phyloP scores from a whole-genome alignment of 2,888 invertebrate genomes.

The Leuctra nigra region DNA sequence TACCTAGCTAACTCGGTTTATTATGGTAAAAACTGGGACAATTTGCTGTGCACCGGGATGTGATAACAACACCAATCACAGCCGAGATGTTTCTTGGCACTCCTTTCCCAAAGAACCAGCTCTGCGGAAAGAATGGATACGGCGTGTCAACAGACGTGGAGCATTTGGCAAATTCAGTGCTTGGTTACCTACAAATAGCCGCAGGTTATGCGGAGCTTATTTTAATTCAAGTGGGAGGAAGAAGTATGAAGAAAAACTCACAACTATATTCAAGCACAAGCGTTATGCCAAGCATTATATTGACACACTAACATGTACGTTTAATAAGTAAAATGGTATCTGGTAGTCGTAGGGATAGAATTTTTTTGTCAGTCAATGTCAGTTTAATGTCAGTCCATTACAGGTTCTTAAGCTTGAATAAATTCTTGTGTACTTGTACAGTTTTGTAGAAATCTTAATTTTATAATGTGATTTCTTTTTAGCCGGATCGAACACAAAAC shows the following conservation, averaged over 20 bases:
- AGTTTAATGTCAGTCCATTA: too few relatives aligned
- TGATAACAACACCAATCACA: neutral
- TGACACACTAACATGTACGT: too few relatives aligned
- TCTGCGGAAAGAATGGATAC: neutral
- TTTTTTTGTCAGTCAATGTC: too few relatives aligned
- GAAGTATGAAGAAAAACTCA: neutral
- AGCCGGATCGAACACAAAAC: too few relatives aligned
- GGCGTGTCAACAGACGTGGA: neutral
- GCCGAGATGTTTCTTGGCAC: neutral
- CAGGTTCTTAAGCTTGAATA: too few relatives aligned
- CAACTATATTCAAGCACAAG: neutral
- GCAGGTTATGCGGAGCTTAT: neutral
- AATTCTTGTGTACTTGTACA: too few relatives aligned
- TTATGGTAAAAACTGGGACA: neutral
- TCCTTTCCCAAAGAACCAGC: neutral
- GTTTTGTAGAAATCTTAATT: too few relatives aligned
- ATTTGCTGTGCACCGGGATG: neutral
- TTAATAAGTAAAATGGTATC: too few relatives aligned
- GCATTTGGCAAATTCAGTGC: neutral
- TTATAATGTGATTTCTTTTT: too few relatives aligned
- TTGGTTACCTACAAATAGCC: neutral
- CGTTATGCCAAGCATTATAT: too few relatives aligned
- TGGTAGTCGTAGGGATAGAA: too few relatives aligned
- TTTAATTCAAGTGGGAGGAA: neutral
- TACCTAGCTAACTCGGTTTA: neutral